Evolutionary conservation across 2,113 vertebrate genomes (phyloP), one percentile per base, ranked within the genome.

Genomic region (Chaetura pelagica): DNA sequence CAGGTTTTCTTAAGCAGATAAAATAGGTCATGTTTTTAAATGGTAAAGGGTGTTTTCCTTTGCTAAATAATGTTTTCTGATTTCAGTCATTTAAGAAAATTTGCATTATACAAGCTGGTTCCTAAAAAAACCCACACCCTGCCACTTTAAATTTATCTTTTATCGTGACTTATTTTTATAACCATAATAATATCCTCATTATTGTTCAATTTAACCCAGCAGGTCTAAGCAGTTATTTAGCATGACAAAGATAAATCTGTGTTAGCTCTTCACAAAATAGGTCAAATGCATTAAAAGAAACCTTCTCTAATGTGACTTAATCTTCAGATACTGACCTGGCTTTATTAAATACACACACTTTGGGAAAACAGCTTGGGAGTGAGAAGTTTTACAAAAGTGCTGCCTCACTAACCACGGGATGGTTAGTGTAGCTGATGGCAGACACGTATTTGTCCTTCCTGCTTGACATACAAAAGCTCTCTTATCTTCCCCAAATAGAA

Each of bases 1-100:
- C 58, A 89, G 32, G n/a, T 85, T 91, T 89, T n/a, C 80, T 94
- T 55, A 78, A 93, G 49, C 15, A 85, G 85, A 81, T 95, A 71
- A 93, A 96, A 77, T 34, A 77, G 73, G 83, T 79, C n/a, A 44
- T 72, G 42, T 85, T 89, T 73, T 87, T 77, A 68, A 84, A 75
- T 34, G 54, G n/a, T 19, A 71, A 58, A 87, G 61, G 10, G 3
- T 58, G 32, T 69, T 89, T 92, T 87, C 40, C 22, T 83, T 78
- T 86, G 67, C 79, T 88, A 81, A 79, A 54, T 6, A 52, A 13
- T 7, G 20, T 69, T 83, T 92, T 30, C 44, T 69, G 9, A 54
- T 82, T 89, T 81, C 42, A 64, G 46, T 52, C 23, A 66, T 68
- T 74, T 88, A 79, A 88, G 64, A 52, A 8, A 54, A 80, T 94